phyloP scores from a whole-genome alignment of 2,888 invertebrate species.

The Oscheius sp. region DNA sequence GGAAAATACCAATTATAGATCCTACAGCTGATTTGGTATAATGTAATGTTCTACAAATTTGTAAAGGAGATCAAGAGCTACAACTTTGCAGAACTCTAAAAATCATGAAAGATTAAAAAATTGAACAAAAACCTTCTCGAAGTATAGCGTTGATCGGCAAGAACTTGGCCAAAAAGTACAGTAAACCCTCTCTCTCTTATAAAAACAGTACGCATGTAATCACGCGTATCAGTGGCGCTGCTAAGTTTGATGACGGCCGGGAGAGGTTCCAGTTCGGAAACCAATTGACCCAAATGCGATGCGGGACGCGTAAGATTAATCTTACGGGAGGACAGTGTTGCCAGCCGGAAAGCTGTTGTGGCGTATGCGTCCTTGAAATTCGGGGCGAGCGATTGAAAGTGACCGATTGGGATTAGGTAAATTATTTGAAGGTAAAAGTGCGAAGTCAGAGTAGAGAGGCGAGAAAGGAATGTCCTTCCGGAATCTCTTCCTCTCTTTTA shows the following conservation, averaged over 20 bases:
- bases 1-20: too few species aligned
- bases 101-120: neutral
- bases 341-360: slow-evolving; percentile 11
- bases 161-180: neutral
- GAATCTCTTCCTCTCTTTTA: too few species aligned
- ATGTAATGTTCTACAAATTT: too few species aligned
- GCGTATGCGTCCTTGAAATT: slow-evolving; percentile 5
- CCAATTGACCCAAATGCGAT: slow-evolving; percentile 30
- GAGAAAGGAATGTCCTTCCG: neutral
- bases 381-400: neutral
- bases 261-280: slow-evolving; percentile 17
- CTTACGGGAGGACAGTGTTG: slow-evolving; percentile 11
- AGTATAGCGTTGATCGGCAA: neutral
- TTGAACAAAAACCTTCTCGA: neutral
- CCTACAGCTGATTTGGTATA: neutral
- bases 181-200: too few species aligned
- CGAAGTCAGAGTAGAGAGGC: neutral
- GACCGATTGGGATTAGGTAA: slow-evolving; percentile 4
- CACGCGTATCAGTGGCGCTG: slow-evolving; percentile 18
- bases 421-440: neutral
- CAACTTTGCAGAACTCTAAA: neutral
- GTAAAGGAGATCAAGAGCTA: too few species aligned
- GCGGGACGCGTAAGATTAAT: slow-evolving; percentile 22
- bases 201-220: slow-evolving; percentile 1
- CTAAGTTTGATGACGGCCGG: neutral